Conservation (phyloP, 2,113 vertebrate species). For the Chaenocephalus aceratus region DNA sequence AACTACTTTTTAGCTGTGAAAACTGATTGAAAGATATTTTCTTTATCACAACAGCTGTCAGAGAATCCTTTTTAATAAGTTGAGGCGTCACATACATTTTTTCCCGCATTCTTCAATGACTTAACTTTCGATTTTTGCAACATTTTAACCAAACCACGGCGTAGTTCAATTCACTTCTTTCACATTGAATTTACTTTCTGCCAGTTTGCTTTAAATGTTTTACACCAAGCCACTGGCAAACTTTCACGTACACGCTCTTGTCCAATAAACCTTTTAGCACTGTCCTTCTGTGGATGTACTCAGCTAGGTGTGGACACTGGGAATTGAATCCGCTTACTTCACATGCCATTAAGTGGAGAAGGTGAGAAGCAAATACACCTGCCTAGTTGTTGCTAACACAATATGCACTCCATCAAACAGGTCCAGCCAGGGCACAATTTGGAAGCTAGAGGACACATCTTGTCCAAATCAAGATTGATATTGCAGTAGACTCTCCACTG, state of each 20-base stretch:
- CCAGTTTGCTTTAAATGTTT: conserved; percentile 59
- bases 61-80: not conserved
- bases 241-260: conserved; percentile 40
- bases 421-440: conserved; percentile 59
- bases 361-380: conserved; percentile 72
- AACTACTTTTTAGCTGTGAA: conserved; percentile 10
- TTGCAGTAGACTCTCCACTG: conserved; percentile 45
- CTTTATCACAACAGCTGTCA: conserved; percentile 6
- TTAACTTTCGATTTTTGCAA: not conserved
- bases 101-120: not conserved
- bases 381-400: conserved; percentile 66
- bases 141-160: not conserved
- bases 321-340: conserved; percentile 75
- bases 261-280: conserved; percentile 67
- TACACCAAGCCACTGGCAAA: conserved; percentile 39
- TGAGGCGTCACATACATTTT: not conserved
- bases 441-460: conserved; percentile 62
- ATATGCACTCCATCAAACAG: conserved; percentile 70
- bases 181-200: conserved; percentile 16
- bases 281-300: conserved; percentile 57
- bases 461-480: conserved; percentile 76
- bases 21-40: not conserved
- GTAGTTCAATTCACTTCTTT: not conserved
- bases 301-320: conserved; percentile 58
- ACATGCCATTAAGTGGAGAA: conserved; percentile 74